Base-by-base conservation (phyloP, 2,888 invertebrate genomes). In the Drosophila lutescens region DNA sequence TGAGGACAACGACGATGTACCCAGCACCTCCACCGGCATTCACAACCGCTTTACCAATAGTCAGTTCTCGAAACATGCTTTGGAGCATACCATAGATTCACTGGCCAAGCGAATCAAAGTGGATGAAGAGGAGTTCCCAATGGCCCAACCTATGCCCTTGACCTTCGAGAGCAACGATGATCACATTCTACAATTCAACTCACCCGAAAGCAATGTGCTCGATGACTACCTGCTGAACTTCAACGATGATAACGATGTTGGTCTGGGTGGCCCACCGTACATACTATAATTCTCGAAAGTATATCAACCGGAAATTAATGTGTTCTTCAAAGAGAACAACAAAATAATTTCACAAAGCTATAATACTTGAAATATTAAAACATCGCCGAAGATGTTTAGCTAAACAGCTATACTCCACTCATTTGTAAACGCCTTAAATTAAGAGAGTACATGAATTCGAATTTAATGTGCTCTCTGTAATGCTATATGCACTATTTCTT, bases 181-280 rank as follows among this genome's bases (percentile, higher is more conserved):
- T 17, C 7, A 49, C 9, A 17, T 32, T 32, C 32, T 44, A 4
- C n/a, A 12, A 6, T 55, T 55, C n/a, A 4, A 10, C 4, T 13
- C 41, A 10, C 7, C 55, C 20, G 10, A 13, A 4, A 17, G 2
- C 32, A 32, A 32, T 20, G 10, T 10, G 9, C 10, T 7, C 12
- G 43, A 55, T n/a, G 55, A 55, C 4, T 55, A 20, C 23, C n/a
- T 55, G 13, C 32, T 55, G 1, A 55, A 34, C 32, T 55, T 55
- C 10, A 55, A 44, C 34, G 55, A 55, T 32, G 34, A 55, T n/a
- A 55, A 34, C 23, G 54, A 41, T 44, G 43, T 4, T 43, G 2
- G 32, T 13, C 1, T 8, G 2, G 3, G 4, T 13, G 32, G 17
- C 2, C 1, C 4, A 0, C 13, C 49, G 4, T 49, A 32, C 49